Percentiles rank a stretch among this genome's conserved stretches.
Evolutionary conservation across 2,888 invertebrate species (phyloP).

Genomic region (Chloroclystis v-ata): DNA sequence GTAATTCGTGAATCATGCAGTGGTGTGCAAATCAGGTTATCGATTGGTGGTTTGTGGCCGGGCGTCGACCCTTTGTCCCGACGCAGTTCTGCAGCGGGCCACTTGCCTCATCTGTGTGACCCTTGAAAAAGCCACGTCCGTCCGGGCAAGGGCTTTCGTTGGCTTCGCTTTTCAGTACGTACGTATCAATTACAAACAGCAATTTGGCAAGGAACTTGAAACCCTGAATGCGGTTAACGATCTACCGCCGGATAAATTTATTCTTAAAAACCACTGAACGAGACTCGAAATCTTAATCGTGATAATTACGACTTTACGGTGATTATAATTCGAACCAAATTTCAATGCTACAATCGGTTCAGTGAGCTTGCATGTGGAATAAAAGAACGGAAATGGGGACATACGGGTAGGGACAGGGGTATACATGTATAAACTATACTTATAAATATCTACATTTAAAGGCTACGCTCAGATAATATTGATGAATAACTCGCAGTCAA

Average conservation of each 20-base stretch:
- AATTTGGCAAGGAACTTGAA: conserved; percentile 11
- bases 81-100: conserved; percentile 32
- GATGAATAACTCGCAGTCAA: neutral
- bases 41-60: conserved; percentile 66
- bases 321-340: conserved; percentile 7
- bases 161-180: conserved; percentile 18
- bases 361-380: conserved; percentile 9
- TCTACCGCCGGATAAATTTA: conserved; percentile 2
- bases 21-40: conserved; percentile 68
- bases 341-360: conserved; percentile 12
- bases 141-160: conserved; percentile 17
- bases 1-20: conserved; percentile 57
- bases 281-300: neutral
- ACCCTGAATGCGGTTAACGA: conserved; percentile 16
- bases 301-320: conserved; percentile 5
- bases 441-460: conserved; percentile 1
- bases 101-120: conserved; percentile 28
- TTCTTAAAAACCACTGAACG: conserved; percentile 1
- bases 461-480: neutral
- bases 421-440: neutral
- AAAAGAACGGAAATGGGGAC: conserved; percentile 17
- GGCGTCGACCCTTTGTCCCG: conserved; percentile 56
- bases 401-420: conserved; percentile 2
- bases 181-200: conserved; percentile 13
- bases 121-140: conserved; percentile 31